Conservation (phyloP, 2,797 vertebrate species). For the Percopsis omiscomaycus region DNA sequence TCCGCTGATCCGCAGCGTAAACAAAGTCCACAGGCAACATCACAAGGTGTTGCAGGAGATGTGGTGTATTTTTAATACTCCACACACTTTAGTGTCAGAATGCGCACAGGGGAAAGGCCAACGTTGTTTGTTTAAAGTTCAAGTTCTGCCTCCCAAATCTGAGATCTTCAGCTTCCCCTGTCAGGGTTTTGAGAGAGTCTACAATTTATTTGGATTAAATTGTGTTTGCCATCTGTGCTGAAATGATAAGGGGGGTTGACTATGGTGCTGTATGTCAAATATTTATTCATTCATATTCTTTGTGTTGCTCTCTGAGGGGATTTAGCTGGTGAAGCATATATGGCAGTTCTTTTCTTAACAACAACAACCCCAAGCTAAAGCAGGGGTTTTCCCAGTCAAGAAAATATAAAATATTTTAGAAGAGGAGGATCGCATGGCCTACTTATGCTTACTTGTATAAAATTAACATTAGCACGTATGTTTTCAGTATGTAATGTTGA, state of each 20-base stretch:
- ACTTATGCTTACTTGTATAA: too few relatives aligned
- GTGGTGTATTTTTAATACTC: conserved; percentile 58
- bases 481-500: too few relatives aligned
- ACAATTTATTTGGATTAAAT: conserved; percentile 71
- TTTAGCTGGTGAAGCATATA: conserved; percentile 47
- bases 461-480: too few relatives aligned
- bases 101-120: conserved; percentile 14
- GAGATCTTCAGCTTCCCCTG: conserved; percentile 42
- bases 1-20: conserved; percentile 39
- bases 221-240: conserved; percentile 71
- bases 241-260: conserved; percentile 64
- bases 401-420: too few relatives aligned
- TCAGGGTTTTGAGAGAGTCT: conserved; percentile 60
- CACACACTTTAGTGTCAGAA: conserved; percentile 36
- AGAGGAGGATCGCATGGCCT: too few relatives aligned
- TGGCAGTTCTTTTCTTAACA: conserved; percentile 19
- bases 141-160: conserved; percentile 50
- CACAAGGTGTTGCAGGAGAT: conserved; percentile 50
- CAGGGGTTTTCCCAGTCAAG: neutral
- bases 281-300: conserved; percentile 65
- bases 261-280: conserved; percentile 57
- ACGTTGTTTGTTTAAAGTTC: conserved; percentile 48
- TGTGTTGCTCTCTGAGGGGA: conserved; percentile 55
- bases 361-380: conserved; percentile 14
- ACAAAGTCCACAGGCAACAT: conserved; percentile 36